These are phyloP conservation scores for Sphenopsis melanotis DNA, from an alignment of 2,797 vertebrate genomes.

Conservation along the genomic window DNA sequence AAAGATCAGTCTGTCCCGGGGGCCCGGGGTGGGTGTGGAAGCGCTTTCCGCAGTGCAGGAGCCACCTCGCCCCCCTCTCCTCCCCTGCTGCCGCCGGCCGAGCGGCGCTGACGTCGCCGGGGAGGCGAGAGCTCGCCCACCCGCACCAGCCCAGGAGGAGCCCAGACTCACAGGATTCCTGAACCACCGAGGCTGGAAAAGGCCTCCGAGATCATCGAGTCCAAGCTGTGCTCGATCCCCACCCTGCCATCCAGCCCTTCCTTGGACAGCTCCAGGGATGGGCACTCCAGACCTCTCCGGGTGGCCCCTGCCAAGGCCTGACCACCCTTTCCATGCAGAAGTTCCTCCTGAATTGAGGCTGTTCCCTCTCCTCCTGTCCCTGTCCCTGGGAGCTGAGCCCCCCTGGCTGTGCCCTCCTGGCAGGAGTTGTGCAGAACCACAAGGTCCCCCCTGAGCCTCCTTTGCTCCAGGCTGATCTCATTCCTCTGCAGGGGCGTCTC, in stretches of 20 bases:
- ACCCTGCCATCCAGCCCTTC: no score
- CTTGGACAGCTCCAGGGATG: neutral
- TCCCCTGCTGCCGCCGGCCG: neutral
- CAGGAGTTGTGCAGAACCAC: neutral
- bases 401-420: rapidly evolving
- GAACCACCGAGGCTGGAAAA: rapidly evolving
- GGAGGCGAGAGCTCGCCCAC: neutral
- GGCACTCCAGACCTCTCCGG: rapidly evolving
- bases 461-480: neutral
- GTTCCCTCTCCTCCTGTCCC: neutral
- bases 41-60: neutral
- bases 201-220: rapidly evolving
- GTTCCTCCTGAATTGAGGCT: neutral
- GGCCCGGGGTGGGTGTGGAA: neutral
- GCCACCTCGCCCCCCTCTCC: neutral
- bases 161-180: neutral
- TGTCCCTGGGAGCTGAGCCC: neutral
- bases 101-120: neutral
- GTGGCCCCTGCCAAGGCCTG: neutral
- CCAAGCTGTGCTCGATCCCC: rapidly evolving
- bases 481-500: neutral
- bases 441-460: neutral
- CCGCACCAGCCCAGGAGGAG: neutral
- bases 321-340: rapidly evolving
- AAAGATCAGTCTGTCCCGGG: neutral